Base-by-base conservation (phyloP, 2,888 invertebrate genomes). In the Aromia moschata region DNA sequence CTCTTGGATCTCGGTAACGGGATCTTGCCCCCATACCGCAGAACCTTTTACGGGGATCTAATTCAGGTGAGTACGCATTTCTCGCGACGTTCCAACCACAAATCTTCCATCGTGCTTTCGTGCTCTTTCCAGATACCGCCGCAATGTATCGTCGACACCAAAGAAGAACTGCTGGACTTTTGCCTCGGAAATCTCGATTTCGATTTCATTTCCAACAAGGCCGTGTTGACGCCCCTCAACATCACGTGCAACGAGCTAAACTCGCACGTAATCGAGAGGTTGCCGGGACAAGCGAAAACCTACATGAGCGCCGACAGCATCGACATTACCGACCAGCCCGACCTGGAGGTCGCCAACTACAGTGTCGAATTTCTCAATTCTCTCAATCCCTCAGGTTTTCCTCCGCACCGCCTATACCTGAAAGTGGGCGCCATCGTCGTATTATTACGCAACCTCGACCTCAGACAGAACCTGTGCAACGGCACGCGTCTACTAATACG, bases 401-500 rank as follows among this genome's bases (percentile, higher is more conserved):
- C 43, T 4, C 14, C 43, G 15, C 16, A 43, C 15, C 5, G 15
- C 7, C n/a, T 43, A n/a, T 5, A 7, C 9, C 4, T 43, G 15
- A 43, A 43, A 43, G 5, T 14, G 4, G 43, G 43, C n/a, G 18
- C 18, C 18, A 11, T 15, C 10, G 9, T 43, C 5, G 15, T 43
- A 5, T 16, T 43, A 14, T 14, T 43, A 15, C 11, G 16, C 4
- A 43, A 43, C 15, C 15, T 43, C 3, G 15, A 18, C 16, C 43
- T 15, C 25, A 4, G 25, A 3, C 14, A 9, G 15, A 14, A 9
- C 9, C 7, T 71, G 47, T 71, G 70, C 61, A 74, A 72, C 53
- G 69, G 71, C 10, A 70, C 69, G 17, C 41, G 69, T 18, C 69
- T 56, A 20, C 40, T 36, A 20, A 51, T 69, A 12, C 67, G 68